Percentiles rank a stretch among this genome's conserved stretches.
Conservation (phyloP, 2,113 vertebrate genomes). For the Ivindomyrus marchei region DNA sequence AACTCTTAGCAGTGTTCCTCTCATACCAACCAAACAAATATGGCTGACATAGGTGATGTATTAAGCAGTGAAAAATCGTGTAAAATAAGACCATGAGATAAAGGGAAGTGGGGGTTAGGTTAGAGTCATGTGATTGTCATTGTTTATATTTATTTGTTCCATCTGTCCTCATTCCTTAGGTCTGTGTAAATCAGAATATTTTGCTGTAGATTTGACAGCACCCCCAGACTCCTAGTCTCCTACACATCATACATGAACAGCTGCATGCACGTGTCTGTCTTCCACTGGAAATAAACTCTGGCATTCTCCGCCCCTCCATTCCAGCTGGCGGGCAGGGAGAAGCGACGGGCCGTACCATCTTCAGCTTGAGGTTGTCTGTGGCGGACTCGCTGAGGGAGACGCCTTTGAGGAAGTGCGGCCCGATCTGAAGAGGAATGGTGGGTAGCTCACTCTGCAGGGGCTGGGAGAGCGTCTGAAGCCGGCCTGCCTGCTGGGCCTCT, state of each 20-base stretch:
- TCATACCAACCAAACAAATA: background rate
- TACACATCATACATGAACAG: background rate
- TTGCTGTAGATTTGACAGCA: background rate
- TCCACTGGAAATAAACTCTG: background rate
- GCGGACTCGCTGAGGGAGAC: conserved; percentile 93
- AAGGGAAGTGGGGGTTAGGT: background rate
- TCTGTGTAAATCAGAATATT: background rate
- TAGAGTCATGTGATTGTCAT: background rate
- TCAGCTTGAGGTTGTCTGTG: conserved; percentile 92
- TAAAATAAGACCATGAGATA: background rate
- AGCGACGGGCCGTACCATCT: conserved; percentile 69
- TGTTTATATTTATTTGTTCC: background rate
- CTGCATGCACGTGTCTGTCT: background rate
- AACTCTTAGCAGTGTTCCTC: background rate
- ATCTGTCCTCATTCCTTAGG: background rate
- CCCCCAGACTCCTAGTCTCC: background rate
- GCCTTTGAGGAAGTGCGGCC: conserved; percentile 90
- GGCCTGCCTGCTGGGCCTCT: conserved; percentile 91
- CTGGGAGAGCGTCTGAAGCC: conserved; percentile 87
- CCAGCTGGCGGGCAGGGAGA: background rate
- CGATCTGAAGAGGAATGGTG: conserved; percentile 92
- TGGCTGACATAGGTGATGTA: background rate
- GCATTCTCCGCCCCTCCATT: background rate
- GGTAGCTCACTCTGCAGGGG: conserved; percentile 95
- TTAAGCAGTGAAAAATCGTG: background rate